Conservation (phyloP, 2,888 invertebrate species). For the Netelia inedita region DNA sequence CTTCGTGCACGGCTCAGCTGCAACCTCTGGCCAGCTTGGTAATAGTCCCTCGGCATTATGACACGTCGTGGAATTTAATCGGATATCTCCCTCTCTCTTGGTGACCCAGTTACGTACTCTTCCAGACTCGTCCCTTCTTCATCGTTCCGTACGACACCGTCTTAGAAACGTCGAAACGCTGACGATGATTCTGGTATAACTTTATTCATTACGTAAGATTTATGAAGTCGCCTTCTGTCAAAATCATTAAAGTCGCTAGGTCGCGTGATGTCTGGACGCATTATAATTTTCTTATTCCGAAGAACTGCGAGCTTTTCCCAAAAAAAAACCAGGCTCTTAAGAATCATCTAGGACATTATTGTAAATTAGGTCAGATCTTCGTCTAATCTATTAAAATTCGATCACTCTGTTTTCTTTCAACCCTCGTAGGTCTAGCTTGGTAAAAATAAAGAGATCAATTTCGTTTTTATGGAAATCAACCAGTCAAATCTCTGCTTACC, state of each 20-base stretch:
- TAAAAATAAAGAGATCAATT: no score
- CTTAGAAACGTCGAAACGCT: not conserved
- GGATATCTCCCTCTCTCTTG: constrained; percentile 39
- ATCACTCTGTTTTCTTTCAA: no score
- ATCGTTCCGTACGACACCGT: not conserved
- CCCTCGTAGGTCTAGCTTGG: no score
- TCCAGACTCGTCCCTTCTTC: constrained; percentile 1
- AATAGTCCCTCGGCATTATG: constrained; percentile 66
- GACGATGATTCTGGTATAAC: constrained; percentile 1
- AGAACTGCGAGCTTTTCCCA: no score
- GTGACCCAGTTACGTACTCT: constrained; percentile 8
- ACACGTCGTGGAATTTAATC: constrained; percentile 72
- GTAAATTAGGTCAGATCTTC: no score
- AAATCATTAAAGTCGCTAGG: not conserved
- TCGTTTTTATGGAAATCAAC: no score
- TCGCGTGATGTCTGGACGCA: not conserved
- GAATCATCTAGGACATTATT: no score
- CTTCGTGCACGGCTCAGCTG: constrained; percentile 19
- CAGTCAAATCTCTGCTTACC: no score
- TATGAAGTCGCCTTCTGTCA: no score
- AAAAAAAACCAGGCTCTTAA: no score
- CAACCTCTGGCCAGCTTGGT: constrained; percentile 36
- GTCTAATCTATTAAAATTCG: no score
- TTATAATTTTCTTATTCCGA: no score
- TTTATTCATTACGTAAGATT: not conserved